Conservation (phyloP, 2,797 vertebrate species). For the Myioborus miniatus region DNA sequence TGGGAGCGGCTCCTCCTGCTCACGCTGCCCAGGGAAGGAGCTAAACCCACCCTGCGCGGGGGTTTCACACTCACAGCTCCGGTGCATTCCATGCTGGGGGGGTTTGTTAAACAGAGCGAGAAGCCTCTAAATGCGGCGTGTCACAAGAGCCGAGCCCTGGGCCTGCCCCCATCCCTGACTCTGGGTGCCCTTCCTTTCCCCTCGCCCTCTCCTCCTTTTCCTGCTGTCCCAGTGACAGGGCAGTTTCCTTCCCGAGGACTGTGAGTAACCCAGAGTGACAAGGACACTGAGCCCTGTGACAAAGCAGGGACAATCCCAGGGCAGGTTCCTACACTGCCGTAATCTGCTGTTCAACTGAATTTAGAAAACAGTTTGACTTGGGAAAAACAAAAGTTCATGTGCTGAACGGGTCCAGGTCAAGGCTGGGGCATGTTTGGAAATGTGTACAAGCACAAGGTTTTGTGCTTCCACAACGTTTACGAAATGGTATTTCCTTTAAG, state of each 20-base stretch:
- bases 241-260: not conserved
- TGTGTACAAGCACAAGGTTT: not conserved
- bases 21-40: not conserved
- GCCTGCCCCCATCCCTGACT: not conserved
- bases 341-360: not conserved
- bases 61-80: fast-evolving
- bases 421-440: not conserved
- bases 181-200: not conserved
- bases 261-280: not conserved
- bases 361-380: not conserved
- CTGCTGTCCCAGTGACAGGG: not conserved
- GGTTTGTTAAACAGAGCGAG: not conserved
- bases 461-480: not conserved
- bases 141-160: not conserved
- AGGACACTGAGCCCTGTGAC: not conserved
- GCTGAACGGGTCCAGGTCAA: not conserved
- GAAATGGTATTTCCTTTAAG: not conserved
- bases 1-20: not conserved
- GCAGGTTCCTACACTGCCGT: not conserved
- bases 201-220: not conserved
- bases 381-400: not conserved
- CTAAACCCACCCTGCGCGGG: fast-evolving
- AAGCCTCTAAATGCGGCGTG: not conserved
- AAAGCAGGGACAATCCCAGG: not conserved
- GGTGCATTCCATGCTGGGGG: not conserved